phyloP scores from a whole-genome alignment of 2,888 invertebrate species.

The Rhimphoctona megacephalus region DNA sequence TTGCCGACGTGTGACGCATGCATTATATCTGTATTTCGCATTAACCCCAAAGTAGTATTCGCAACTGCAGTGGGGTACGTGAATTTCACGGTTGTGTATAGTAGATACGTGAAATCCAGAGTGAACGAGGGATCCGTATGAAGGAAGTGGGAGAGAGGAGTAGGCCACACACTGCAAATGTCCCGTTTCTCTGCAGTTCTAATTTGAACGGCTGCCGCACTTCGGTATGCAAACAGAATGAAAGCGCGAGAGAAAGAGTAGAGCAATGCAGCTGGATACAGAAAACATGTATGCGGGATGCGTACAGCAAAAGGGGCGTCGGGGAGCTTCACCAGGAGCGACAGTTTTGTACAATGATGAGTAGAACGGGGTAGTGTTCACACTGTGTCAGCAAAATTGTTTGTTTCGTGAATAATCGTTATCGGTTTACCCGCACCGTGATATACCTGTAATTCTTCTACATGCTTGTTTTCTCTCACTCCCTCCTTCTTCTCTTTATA shows the following conservation, averaged over 20 bases:
- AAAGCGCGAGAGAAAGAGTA: slow-evolving; percentile 29
- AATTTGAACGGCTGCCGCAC: slow-evolving; percentile 58
- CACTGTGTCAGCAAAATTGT: slow-evolving; percentile 59
- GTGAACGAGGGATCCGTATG: slow-evolving; percentile 8
- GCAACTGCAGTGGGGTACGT: slow-evolving; percentile 25
- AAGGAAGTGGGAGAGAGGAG: not conserved
- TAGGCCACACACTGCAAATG: slow-evolving; percentile 54
- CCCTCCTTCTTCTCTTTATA: not conserved
- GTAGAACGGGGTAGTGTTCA: slow-evolving; percentile 26
- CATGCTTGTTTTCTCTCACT: slow-evolving; percentile 9
- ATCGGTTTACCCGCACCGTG: slow-evolving; percentile 52
- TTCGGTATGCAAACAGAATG: slow-evolving; percentile 38
- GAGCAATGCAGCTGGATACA: slow-evolving; percentile 19
- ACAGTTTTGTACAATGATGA: slow-evolving; percentile 56
- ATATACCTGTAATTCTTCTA: slow-evolving; percentile 51
- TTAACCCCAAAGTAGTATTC: slow-evolving; percentile 48
- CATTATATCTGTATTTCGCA: slow-evolving; percentile 57
- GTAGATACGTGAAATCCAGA: slow-evolving; percentile 1
- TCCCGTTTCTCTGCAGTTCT: slow-evolving; percentile 60
- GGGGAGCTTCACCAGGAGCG: slow-evolving; percentile 45
- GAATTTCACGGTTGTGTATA: slow-evolving; percentile 27
- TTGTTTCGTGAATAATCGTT: slow-evolving; percentile 65
- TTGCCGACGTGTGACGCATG: slow-evolving; percentile 26
- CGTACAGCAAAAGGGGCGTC: slow-evolving; percentile 1
- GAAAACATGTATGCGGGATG: slow-evolving; percentile 42